phyloP scores from a whole-genome alignment of 2,888 invertebrate genomes.

The Escarpia spicata region DNA sequence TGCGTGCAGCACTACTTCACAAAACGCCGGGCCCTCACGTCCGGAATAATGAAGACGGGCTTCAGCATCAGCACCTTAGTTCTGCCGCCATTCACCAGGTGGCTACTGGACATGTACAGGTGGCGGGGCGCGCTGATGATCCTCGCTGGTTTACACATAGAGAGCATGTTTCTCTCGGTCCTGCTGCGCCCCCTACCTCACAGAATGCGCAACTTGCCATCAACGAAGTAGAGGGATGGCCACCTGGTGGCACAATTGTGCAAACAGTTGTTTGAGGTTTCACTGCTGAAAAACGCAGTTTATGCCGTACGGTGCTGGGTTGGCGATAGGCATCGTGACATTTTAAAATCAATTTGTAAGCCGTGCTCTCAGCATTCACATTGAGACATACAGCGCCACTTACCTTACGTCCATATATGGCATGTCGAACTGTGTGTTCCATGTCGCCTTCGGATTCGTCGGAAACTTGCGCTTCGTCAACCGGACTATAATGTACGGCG shows the following conservation, averaged over 20 bases:
- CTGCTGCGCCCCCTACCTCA: constrained; percentile 24
- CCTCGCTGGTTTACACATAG: constrained; percentile 33
- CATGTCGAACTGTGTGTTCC: constrained; percentile 30
- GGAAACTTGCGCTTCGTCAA: constrained; percentile 33
- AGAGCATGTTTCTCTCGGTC: constrained; percentile 18
- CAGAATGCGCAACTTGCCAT: neutral
- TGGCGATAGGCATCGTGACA: constrained; percentile 36
- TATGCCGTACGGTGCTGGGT: constrained; percentile 34
- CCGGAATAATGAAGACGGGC: too few relatives aligned
- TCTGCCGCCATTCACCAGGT: too few relatives aligned
- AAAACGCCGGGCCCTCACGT: too few relatives aligned
- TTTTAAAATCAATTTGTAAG: constrained; percentile 36
- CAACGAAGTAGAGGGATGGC: neutral
- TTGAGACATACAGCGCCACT: constrained; percentile 33
- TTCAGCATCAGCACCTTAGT: too few relatives aligned
- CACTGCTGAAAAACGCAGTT: constrained; percentile 34
- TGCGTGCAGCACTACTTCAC: too few relatives aligned
- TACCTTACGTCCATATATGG: constrained; percentile 39
- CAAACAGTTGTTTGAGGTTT: constrained; percentile 32
- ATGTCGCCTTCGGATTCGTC: constrained; percentile 30
- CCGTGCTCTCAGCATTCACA: constrained; percentile 30
- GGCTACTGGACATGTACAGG: too few relatives aligned
- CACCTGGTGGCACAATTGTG: constrained; percentile 7
- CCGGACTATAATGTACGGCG: constrained; percentile 33
- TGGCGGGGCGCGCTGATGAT: too few relatives aligned